Evolutionary conservation across 2,888 invertebrate genomes (phyloP).

Genomic region (Patella pellucida): DNA sequence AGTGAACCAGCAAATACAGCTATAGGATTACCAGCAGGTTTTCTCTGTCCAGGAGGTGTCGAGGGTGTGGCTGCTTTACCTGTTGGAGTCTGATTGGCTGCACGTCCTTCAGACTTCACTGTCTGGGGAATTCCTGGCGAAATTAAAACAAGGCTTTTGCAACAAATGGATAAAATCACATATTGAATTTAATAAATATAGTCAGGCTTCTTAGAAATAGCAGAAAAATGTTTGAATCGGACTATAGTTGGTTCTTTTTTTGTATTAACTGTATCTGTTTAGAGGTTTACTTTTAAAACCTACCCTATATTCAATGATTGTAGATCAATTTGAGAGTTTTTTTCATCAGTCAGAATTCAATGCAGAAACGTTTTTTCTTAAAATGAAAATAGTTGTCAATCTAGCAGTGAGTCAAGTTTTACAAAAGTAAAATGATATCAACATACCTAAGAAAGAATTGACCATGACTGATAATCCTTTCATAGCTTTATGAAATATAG

Average conservation of each 20-base stretch:
- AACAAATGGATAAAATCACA: no score
- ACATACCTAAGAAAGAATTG: constrained; percentile 92
- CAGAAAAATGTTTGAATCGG: no score
- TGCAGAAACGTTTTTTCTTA: no score
- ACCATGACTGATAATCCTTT: constrained; percentile 93
- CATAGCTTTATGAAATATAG: constrained; percentile 93
- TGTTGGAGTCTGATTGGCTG: constrained; percentile 37
- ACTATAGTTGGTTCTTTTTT: no score
- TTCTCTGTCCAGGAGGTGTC: constrained; percentile 63
- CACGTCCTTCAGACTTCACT: constrained; percentile 49
- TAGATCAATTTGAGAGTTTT: no score
- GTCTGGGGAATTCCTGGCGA: constrained; percentile 53
- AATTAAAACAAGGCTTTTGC: neutral
- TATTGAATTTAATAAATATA: neutral
- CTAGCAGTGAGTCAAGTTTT: no score
- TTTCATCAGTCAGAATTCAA: no score
- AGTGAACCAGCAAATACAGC: constrained; percentile 41
- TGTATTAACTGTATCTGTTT: no score
- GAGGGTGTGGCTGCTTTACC: constrained; percentile 46
- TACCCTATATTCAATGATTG: no score
- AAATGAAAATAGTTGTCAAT: no score
- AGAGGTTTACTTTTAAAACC: no score
- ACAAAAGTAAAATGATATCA: neutral
- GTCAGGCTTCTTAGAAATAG: no score
- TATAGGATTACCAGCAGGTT: constrained; percentile 43